These are phyloP conservation scores for Cotesia typhae DNA, from an alignment of 1,140 invertebrate species.

Conservation along the genomic window DNA sequence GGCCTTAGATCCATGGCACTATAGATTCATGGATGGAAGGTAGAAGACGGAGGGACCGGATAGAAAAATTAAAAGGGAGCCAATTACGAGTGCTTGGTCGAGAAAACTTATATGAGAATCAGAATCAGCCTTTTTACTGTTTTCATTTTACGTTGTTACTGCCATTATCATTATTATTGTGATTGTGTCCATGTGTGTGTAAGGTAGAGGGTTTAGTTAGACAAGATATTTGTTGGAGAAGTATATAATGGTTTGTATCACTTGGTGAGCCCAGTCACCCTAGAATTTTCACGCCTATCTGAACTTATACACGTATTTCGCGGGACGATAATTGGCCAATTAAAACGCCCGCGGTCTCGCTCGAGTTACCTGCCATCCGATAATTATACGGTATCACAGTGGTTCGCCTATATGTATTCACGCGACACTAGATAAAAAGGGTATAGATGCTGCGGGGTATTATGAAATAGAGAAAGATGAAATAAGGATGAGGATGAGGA, in stretches of 20 bases:
- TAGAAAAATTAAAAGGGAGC: too few species aligned
- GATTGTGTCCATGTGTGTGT: too few species aligned
- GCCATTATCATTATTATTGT: too few species aligned
- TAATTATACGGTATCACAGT: conserved; percentile 64
- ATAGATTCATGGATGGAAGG: too few species aligned
- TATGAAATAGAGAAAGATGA: conserved; percentile 24
- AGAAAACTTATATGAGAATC: too few species aligned
- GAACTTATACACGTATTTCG: conserved; percentile 58
- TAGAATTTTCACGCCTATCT: conserved; percentile 64
- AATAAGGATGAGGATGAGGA: conserved; percentile 18
- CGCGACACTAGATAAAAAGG: conserved; percentile 45
- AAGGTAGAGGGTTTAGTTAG: too few species aligned
- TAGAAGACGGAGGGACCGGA: too few species aligned
- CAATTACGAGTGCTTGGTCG: too few species aligned
- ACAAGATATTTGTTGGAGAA: conserved; percentile 24
- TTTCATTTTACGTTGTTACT: too few species aligned
- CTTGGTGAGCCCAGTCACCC: conserved; percentile 39
- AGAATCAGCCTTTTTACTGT: too few species aligned
- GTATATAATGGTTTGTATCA: not conserved
- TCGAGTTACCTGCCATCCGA: conserved; percentile 65
- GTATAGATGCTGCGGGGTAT: conserved; percentile 27
- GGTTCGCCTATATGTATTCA: conserved; percentile 59
- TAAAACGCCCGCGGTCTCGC: conserved; percentile 58
- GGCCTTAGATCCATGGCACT: too few species aligned
- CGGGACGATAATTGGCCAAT: conserved; percentile 66